Percentiles rank a stretch among this genome's conserved stretches.
These are phyloP conservation scores for Trialeurodes vaporariorum DNA, from an alignment of 1,140 invertebrate genomes.

Conservation along the genomic window DNA sequence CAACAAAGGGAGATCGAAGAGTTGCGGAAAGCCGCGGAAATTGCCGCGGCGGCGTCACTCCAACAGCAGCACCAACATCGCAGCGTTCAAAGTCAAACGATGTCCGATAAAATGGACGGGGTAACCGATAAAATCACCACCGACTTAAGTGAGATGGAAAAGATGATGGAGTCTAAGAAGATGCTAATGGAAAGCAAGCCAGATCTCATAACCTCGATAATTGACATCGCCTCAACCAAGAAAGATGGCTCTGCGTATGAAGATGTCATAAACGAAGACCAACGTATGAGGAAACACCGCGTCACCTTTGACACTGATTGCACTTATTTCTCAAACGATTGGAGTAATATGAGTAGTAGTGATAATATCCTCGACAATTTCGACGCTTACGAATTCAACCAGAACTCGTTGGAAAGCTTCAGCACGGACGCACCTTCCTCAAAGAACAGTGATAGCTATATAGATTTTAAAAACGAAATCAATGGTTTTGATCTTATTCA, in stretches of 20 bases:
- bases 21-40: constrained; percentile 39
- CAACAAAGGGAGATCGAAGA: constrained; percentile 55
- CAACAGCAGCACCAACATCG: not conserved
- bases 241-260: no score
- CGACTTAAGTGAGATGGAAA: not conserved
- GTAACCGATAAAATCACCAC: not conserved
- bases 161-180: not conserved
- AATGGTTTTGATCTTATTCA: not conserved
- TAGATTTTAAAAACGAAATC: not conserved
- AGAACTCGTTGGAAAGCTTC: not conserved
- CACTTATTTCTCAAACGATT: not conserved
- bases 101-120: not conserved
- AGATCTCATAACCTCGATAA: constrained; percentile 27
- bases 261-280: not conserved
- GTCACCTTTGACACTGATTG: not conserved
- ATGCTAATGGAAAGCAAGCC: constrained; percentile 19
- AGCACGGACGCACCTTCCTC: not conserved
- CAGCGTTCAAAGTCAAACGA: not conserved
- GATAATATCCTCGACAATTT: no score
- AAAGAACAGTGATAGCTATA: not conserved
- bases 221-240: not conserved
- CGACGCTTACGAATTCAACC: not conserved
- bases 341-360: not conserved
- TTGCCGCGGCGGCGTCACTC: constrained; percentile 4
- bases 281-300: not conserved